Evolutionary conservation across 2,888 invertebrate species (phyloP).

Genomic region (Poecilobothrus nobilitatus): DNA sequence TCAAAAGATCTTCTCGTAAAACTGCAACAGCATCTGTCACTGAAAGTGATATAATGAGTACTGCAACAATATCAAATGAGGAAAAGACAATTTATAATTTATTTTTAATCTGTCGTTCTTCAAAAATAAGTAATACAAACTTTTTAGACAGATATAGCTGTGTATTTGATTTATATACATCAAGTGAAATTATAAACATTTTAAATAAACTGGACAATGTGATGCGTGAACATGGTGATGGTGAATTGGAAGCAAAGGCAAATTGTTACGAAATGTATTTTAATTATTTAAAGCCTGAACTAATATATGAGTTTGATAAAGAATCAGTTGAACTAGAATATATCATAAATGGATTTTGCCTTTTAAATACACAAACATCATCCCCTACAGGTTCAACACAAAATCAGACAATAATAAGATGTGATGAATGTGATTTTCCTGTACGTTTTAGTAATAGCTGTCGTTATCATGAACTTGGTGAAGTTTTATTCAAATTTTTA

Average conservation of each 20-base stretch:
- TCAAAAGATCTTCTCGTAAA: slow-evolving; percentile 5
- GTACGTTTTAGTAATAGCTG: slow-evolving; percentile 39
- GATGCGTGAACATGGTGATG: slow-evolving; percentile 41
- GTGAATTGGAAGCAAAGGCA: slow-evolving; percentile 33
- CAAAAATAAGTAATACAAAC: slow-evolving; percentile 40
- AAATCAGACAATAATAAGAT: slow-evolving; percentile 33
- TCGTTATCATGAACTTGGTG: slow-evolving; percentile 38
- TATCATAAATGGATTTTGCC: slow-evolving; percentile 38
- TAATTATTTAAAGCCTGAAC: slow-evolving; percentile 42
- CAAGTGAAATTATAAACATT: slow-evolving; percentile 37
- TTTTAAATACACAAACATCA: slow-evolving; percentile 30
- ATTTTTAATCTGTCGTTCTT: slow-evolving; percentile 40
- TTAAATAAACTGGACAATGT: slow-evolving; percentile 35
- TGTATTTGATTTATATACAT: slow-evolving; percentile 41
- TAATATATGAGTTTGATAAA: slow-evolving; percentile 44
- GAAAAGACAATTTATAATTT: slow-evolving; percentile 43
- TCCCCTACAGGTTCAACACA: not conserved
- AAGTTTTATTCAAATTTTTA: slow-evolving; percentile 38
- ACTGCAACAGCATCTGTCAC: not conserved
- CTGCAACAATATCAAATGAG: slow-evolving; percentile 34
- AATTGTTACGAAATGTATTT: slow-evolving; percentile 44
- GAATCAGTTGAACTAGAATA: slow-evolving; percentile 39
- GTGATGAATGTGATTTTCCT: slow-evolving; percentile 40
- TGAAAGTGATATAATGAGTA: not conserved
- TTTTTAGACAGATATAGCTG: slow-evolving; percentile 34